These are phyloP conservation scores for Drosophila obscura DNA, from an alignment of 1,140 invertebrate species.

Conservation along the genomic window DNA sequence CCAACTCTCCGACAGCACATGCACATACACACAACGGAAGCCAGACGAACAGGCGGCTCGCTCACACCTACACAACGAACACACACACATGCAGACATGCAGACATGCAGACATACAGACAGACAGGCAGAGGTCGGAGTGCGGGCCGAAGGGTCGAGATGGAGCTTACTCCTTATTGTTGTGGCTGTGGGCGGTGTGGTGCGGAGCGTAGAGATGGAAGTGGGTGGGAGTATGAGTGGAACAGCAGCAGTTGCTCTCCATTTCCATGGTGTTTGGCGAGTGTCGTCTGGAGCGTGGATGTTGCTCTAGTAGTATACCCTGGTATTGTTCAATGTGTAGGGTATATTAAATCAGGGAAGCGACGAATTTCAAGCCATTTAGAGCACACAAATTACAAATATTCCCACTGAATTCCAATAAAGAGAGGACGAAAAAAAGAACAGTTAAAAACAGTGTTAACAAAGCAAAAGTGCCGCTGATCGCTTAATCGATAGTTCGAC, in stretches of 20 bases:
- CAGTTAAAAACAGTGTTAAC: no score
- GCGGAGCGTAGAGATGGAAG: slow-evolving; percentile 1
- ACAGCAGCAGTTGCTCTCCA: slow-evolving; percentile 51
- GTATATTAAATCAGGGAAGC: slow-evolving; percentile 4
- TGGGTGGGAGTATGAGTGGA: slow-evolving; percentile 46
- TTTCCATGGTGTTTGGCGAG: slow-evolving; percentile 74
- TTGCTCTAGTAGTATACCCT: slow-evolving; percentile 27
- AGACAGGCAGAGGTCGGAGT: slow-evolving; percentile 53
- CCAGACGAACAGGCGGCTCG: slow-evolving; percentile 71
- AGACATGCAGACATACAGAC: background rate
- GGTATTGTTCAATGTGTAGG: background rate
- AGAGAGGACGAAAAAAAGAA: no score
- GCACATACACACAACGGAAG: slow-evolving; percentile 51
- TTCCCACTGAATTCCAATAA: no score
- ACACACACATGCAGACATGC: no score
- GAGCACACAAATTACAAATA: background rate
- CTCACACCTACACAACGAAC: no score
- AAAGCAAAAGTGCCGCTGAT: no score
- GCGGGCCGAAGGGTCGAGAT: slow-evolving; percentile 20
- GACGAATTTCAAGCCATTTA: background rate
- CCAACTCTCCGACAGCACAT: slow-evolving; percentile 61
- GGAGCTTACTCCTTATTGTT: slow-evolving; percentile 58
- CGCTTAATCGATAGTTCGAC: no score
- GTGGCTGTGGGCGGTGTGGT: slow-evolving; percentile 41
- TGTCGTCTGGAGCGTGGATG: slow-evolving; percentile 74